A percentile compares a stretch with the other conserved stretches of the same genome.
Conservation (phyloP, 2,797 vertebrate genomes). For the Enteromius thamalakanensis region DNA sequence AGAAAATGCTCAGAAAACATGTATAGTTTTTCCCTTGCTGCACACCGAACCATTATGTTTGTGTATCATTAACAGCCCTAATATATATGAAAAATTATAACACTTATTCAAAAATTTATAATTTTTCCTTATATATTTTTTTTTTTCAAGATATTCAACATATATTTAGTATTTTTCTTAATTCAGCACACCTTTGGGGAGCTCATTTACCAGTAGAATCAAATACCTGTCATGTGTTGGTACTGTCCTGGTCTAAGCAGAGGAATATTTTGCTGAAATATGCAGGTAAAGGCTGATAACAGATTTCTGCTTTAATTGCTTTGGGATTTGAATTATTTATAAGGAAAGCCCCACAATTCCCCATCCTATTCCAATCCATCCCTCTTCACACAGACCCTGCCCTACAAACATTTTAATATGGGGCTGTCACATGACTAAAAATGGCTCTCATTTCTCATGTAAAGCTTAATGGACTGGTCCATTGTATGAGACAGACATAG, state of each 20-base stretch:
- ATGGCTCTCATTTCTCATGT: slow-evolving; percentile 29
- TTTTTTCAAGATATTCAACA: not conserved
- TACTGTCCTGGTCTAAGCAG: slow-evolving; percentile 11
- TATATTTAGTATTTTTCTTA: not conserved
- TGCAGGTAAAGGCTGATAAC: slow-evolving; percentile 71
- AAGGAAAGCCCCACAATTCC: slow-evolving; percentile 68
- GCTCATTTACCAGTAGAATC: not conserved
- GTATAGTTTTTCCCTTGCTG: no score
- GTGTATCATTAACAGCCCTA: no score
- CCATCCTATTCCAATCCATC: slow-evolving; percentile 59
- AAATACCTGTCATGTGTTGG: not conserved
- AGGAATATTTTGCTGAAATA: slow-evolving; percentile 17
- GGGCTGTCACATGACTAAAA: slow-evolving; percentile 26
- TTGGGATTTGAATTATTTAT: slow-evolving; percentile 82
- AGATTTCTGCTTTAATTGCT: slow-evolving; percentile 77
- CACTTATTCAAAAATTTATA: not conserved
- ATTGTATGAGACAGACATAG: slow-evolving; percentile 22
- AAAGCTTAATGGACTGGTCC: slow-evolving; percentile 39
- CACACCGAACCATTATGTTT: no score
- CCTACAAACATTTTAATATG: slow-evolving; percentile 20
- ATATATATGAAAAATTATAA: not conserved
- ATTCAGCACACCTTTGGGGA: not conserved
- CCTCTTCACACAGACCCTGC: not conserved
- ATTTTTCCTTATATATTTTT: not conserved
- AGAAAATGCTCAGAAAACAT: no score